A percentile compares a stretch with the other conserved stretches of the same genome.
Conservation (phyloP, 37 sponge, comb jelly and placozoan species). For the Bolinopsis microptera region DNA sequence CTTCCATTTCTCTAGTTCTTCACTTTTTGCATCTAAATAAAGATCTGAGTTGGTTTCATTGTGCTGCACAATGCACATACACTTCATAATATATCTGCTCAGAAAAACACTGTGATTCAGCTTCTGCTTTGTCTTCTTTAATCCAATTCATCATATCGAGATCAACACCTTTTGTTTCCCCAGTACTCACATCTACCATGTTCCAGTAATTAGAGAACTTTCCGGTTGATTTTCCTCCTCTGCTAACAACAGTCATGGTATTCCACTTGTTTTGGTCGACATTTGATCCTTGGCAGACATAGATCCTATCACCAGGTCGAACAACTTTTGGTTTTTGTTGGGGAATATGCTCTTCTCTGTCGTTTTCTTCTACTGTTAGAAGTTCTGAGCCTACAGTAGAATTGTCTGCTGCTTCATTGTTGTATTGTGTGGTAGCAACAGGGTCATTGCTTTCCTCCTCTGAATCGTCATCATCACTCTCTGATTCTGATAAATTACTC, state of each 20-base stretch:
- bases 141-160: slow-evolving; percentile 2
- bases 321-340: too few relatives aligned
- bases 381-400: too few relatives aligned
- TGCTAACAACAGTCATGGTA: neutral
- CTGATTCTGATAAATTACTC: neutral
- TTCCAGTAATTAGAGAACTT: neutral
- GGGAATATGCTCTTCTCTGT: neutral
- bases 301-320: neutral
- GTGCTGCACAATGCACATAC: neutral
- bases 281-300: neutral
- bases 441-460: too few relatives aligned
- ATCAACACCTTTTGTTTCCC: neutral
- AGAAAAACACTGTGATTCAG: neutral
- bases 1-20: neutral
- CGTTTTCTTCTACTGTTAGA: too few relatives aligned
- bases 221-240: neutral
- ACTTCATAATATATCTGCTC: neutral
- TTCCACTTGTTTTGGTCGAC: neutral
- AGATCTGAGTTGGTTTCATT: neutral
- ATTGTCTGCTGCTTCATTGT: too few relatives aligned
- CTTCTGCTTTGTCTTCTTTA: neutral
- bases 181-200: neutral
- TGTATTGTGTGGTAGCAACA: too few relatives aligned
- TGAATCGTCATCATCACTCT: too few relatives aligned
- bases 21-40: neutral